Evolutionary conservation across 1,140 invertebrate species (phyloP), one percentile per base, ranked within the genome.

Genomic region (Pseudomyrmex flavicornis): DNA sequence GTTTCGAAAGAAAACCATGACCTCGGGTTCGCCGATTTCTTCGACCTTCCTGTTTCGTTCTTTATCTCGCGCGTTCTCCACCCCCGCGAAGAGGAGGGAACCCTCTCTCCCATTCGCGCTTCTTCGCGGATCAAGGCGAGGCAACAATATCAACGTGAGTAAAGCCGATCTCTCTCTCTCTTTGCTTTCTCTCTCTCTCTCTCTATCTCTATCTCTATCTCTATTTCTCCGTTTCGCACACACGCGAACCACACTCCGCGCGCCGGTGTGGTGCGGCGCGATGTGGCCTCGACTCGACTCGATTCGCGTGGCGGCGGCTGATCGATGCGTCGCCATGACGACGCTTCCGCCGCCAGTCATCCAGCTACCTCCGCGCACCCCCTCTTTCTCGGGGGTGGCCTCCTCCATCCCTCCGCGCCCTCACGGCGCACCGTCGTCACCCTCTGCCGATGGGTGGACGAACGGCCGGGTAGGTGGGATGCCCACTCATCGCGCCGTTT

Each of bases 241-340:
- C 58, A 46, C 12, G 69, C 12, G 69, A 50, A 20, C 61, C 65
- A 68, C 75, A 50, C 70, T 46, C 73, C 75, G 73, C 63, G 72
- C 46, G 63, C 58, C 10, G n/a, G 52, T 15, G 52, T 8, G 58
- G 58, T 7, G 65, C 79, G 79, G 88, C 17, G 89, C 88, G 88
- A 89, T 86, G 87, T 79, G 88, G 85, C 86, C 89, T 84, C 88
- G 85, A 86, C 91, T 91, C 90, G 88, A 90, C 89, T 91, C 85
- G 90, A 91, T 91, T 90, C 85, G 92, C 90, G 91, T 91, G 88
- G 90, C 90, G 88, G 92, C 90, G 92, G 91, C 94, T 94, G 94
- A 95, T 95, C 94, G 94, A 95, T 95, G 94, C 94, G 94, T 94
- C 93, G 93, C 94, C 94, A 95, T 95, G 94, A 94, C 94, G 91